Evolutionary conservation across 2,888 invertebrate species (phyloP).

Genomic region (Nomada ruficornis): DNA sequence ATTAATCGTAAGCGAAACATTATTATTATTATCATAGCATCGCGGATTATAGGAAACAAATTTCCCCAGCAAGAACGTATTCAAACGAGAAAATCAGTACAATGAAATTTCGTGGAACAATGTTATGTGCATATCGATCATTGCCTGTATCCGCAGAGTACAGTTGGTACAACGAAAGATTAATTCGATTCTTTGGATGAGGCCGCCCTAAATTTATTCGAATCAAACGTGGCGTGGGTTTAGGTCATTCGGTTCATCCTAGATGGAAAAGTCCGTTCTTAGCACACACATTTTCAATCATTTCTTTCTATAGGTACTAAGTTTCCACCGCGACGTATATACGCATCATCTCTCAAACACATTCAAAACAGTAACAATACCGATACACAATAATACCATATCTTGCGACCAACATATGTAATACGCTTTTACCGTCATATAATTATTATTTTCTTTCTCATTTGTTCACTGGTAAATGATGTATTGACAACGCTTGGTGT

Average conservation of each 20-base stretch:
- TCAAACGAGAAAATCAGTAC: not conserved
- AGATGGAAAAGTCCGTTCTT: constrained; percentile 24
- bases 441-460: not conserved
- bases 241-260: constrained; percentile 35
- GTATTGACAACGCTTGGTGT: constrained; percentile 31
- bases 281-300: constrained; percentile 19
- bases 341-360: constrained; percentile 18
- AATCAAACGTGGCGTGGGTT: constrained; percentile 12
- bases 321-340: constrained; percentile 5
- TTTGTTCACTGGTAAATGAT: constrained; percentile 35
- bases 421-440: constrained; percentile 37
- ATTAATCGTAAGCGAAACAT: not conserved
- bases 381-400: constrained; percentile 30
- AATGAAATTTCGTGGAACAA: not conserved
- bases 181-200: constrained; percentile 20
- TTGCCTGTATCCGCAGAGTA: not conserved
- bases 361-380: constrained; percentile 25
- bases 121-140: not conserved
- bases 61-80: not conserved
- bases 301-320: constrained; percentile 2
- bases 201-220: constrained; percentile 14
- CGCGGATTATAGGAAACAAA: not conserved
- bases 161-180: constrained; percentile 16
- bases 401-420: constrained; percentile 21
- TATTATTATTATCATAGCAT: not conserved